A percentile compares a stretch with the other conserved stretches of the same genome.
Conservation (phyloP, 2,113 vertebrate species). For the Ifrita kowaldi region DNA sequence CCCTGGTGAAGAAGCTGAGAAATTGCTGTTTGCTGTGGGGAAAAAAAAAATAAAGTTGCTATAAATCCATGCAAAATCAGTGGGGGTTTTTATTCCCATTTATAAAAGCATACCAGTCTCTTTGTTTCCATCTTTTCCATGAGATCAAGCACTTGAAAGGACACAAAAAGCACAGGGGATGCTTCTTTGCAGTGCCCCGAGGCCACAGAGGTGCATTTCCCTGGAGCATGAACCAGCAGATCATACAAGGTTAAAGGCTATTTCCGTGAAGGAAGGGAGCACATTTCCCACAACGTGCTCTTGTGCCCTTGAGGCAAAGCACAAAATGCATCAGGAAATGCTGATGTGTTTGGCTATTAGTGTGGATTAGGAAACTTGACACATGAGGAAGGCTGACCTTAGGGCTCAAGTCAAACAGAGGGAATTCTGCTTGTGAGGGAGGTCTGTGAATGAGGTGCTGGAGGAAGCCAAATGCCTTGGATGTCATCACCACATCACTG, state of each 20-base stretch:
- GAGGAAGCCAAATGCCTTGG: not conserved
- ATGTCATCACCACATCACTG: not conserved
- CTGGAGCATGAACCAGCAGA: not conserved
- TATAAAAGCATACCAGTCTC: not conserved
- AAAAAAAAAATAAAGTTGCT: not conserved
- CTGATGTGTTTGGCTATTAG: not conserved
- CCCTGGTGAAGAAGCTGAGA: not conserved
- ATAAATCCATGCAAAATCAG: not conserved
- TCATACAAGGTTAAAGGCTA: not conserved
- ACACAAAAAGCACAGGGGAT: not conserved
- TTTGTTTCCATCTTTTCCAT: not conserved
- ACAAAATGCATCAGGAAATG: not conserved
- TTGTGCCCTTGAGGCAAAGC: not conserved
- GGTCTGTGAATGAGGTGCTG: not conserved
- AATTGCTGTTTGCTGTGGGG: not conserved
- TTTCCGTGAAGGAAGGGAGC: not conserved
- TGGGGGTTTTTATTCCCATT: rapidly evolving
- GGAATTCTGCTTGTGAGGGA: not conserved
- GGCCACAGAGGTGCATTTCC: not conserved
- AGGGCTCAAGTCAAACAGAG: not conserved
- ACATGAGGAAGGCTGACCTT: not conserved
- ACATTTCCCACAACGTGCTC: not conserved
- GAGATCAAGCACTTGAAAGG: not conserved
- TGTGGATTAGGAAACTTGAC: not conserved
- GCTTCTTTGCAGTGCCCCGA: not conserved